phyloP scores from a whole-genome alignment of 2,797 vertebrate genomes.

The Centropyge bicolor region DNA sequence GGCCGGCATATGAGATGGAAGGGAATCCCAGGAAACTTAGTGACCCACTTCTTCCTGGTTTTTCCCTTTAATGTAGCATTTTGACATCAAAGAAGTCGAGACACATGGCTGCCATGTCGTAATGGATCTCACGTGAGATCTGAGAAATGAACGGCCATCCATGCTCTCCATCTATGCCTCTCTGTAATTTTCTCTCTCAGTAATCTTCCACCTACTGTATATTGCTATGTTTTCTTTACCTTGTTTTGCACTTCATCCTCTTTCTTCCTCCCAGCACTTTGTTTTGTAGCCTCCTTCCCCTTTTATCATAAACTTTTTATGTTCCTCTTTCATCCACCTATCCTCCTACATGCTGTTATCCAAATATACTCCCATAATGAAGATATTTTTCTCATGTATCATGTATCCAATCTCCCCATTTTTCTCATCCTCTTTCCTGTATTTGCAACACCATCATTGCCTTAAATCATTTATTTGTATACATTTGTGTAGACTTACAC shows the following conservation, averaged over 20 bases:
- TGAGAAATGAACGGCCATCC: slow-evolving; percentile 62
- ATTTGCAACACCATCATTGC: slow-evolving; percentile 1
- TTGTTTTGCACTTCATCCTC: slow-evolving; percentile 15
- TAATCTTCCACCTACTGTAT: slow-evolving; percentile 53
- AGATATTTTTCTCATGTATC: neutral
- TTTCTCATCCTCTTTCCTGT: slow-evolving; percentile 3
- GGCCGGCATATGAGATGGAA: slow-evolving; percentile 79
- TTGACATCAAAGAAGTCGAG: slow-evolving; percentile 77
- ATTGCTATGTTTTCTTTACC: slow-evolving; percentile 36
- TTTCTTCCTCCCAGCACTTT: neutral
- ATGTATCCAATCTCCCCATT: neutral
- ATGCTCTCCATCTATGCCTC: slow-evolving; percentile 43
- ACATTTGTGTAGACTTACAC: neutral
- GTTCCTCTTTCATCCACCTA: slow-evolving; percentile 27
- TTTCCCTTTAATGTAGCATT: slow-evolving; percentile 74
- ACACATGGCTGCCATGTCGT: slow-evolving; percentile 82
- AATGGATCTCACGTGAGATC: slow-evolving; percentile 81
- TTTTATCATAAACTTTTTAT: slow-evolving; percentile 18
- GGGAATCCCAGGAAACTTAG: slow-evolving; percentile 82
- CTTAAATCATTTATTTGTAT: slow-evolving; percentile 8
- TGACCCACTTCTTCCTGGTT: slow-evolving; percentile 80
- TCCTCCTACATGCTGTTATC: neutral
- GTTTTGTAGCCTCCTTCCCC: neutral
- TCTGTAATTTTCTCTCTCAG: slow-evolving; percentile 69
- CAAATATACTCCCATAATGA: slow-evolving; percentile 22